Evolutionary conservation across 2,797 vertebrate genomes (phyloP).

Genomic region (Scleropages formosus): DNA sequence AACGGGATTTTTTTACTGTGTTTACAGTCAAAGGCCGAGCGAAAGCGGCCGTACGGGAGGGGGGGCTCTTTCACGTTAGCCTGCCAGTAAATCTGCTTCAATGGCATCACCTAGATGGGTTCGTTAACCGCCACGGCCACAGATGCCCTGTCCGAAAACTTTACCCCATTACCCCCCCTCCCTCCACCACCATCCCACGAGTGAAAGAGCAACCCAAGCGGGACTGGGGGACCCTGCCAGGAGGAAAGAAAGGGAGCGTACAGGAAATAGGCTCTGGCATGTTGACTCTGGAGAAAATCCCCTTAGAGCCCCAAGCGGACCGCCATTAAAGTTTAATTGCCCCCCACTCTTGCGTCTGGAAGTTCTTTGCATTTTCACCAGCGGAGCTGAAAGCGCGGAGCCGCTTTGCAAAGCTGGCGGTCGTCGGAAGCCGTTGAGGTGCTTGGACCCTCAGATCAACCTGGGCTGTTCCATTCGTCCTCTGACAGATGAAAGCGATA

Average conservation of each 20-base stretch:
- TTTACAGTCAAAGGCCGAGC: slow-evolving; percentile 29
- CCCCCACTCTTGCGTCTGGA: slow-evolving; percentile 41
- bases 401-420: slow-evolving; percentile 37
- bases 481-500: slow-evolving; percentile 12
- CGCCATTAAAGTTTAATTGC: slow-evolving; percentile 67
- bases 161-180: background rate
- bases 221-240: slow-evolving; percentile 37
- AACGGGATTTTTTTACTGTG: slow-evolving; percentile 27
- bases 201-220: slow-evolving; percentile 14
- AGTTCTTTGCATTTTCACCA: slow-evolving; percentile 41
- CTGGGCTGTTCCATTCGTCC: slow-evolving; percentile 13
- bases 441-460: background rate
- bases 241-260: slow-evolving; percentile 45
- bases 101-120: background rate
- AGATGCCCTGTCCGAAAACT: background rate
- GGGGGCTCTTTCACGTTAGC: slow-evolving; percentile 17
- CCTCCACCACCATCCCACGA: slow-evolving; percentile 7
- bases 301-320: slow-evolving; percentile 58
- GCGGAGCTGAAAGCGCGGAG: slow-evolving; percentile 30
- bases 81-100: background rate
- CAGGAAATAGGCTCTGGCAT: slow-evolving; percentile 67
- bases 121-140: background rate
- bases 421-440: slow-evolving; percentile 1
- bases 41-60: slow-evolving; percentile 13
- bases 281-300: slow-evolving; percentile 65